These are phyloP conservation scores for Amphipoea oculea DNA, from an alignment of 2,888 invertebrate genomes.

Conservation along the genomic window DNA sequence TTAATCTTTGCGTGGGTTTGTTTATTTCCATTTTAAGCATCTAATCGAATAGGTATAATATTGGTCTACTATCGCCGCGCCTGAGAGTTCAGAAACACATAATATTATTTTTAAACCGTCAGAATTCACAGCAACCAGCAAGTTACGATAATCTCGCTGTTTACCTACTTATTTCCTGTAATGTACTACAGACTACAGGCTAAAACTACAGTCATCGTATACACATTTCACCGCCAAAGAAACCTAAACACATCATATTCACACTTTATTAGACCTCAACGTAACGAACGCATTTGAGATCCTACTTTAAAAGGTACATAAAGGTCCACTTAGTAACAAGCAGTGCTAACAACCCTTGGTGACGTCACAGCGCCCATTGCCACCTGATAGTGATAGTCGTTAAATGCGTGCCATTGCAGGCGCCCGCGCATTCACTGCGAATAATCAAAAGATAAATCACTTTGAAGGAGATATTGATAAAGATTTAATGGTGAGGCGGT, in stretches of 20 bases:
- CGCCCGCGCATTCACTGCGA: slow-evolving; percentile 64
- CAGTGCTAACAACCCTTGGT: slow-evolving; percentile 75
- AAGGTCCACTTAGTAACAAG: slow-evolving; percentile 75
- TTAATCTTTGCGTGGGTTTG: background rate
- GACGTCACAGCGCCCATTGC: slow-evolving; percentile 70
- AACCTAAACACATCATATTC: slow-evolving; percentile 28
- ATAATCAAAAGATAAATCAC: slow-evolving; percentile 67
- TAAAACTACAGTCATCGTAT: background rate
- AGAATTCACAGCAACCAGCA: too few relatives aligned
- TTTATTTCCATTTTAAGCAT: background rate
- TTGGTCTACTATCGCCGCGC: too few relatives aligned
- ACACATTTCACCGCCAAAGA: slow-evolving; percentile 5
- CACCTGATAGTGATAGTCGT: slow-evolving; percentile 75
- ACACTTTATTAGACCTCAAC: slow-evolving; percentile 42
- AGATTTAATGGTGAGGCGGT: slow-evolving; percentile 31
- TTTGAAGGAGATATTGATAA: slow-evolving; percentile 48
- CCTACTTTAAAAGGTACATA: slow-evolving; percentile 71
- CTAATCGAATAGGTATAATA: too few relatives aligned
- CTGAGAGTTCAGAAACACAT: too few relatives aligned
- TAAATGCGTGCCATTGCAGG: slow-evolving; percentile 72
- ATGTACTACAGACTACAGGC: background rate
- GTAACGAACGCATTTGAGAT: slow-evolving; percentile 62
- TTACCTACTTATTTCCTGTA: background rate
- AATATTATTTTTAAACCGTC: too few relatives aligned
- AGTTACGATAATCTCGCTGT: background rate